These are phyloP conservation scores for Lagria hirta DNA, from an alignment of 2,888 invertebrate genomes.

Conservation along the genomic window DNA sequence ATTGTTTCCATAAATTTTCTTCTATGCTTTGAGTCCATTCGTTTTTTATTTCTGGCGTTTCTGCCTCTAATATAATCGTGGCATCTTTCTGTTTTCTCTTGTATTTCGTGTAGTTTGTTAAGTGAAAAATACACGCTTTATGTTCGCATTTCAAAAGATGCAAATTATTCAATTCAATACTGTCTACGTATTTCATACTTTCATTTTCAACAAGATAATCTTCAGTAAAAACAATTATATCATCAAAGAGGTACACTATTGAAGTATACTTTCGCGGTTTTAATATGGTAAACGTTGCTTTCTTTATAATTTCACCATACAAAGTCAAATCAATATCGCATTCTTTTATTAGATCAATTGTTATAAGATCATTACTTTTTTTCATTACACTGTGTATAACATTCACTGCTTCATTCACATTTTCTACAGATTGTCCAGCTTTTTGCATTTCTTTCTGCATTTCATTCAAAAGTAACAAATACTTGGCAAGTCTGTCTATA, in stretches of 20 bases:
- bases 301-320: constrained; percentile 45
- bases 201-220: constrained; percentile 32
- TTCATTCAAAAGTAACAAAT: constrained; percentile 46
- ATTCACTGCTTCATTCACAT: constrained; percentile 37
- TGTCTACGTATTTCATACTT: constrained; percentile 42
- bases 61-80: constrained; percentile 43
- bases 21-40: constrained; percentile 45
- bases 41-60: constrained; percentile 40
- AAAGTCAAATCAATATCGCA: constrained; percentile 49
- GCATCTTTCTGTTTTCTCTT: constrained; percentile 29
- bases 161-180: constrained; percentile 45
- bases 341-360: constrained; percentile 46
- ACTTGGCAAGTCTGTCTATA: constrained; percentile 48
- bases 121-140: constrained; percentile 39
- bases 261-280: constrained; percentile 44
- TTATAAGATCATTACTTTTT: constrained; percentile 49
- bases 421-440: constrained; percentile 40
- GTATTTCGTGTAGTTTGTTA: constrained; percentile 40
- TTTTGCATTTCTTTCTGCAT: constrained; percentile 49
- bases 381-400: constrained; percentile 45
- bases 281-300: constrained; percentile 43
- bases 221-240: constrained; percentile 46
- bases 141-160: constrained; percentile 43
- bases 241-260: constrained; percentile 48
- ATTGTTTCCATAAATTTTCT: constrained; percentile 45